Base-by-base conservation (phyloP, 2,888 invertebrate species). In the Diachrysia chrysitis region DNA sequence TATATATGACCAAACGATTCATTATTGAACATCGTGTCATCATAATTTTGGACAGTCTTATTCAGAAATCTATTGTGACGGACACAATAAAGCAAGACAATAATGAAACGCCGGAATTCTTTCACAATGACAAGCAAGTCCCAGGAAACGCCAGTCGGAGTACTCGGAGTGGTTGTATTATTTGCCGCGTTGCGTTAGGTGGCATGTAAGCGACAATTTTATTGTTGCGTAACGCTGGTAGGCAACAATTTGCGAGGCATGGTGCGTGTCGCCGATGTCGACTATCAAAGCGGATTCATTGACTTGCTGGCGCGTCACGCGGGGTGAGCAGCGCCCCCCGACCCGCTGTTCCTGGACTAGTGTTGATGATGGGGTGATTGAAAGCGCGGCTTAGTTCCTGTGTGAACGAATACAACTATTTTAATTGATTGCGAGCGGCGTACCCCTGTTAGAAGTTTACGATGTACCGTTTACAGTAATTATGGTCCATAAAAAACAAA, bases 241-340 rank as follows among this genome's bases (percentile, higher is more conserved):
- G 79, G 83, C 85, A 83, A 85, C 89, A 93, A 93, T 93, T 93
- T 92, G 93, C 90, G 89, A 83, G 73, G 88, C 93, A 91, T 82
- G 73, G 85, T 90, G 92, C 94, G 94, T 94, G 90, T 93, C 94
- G 93, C 92, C 92, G 78, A 73, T 78, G 78, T 69, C 69, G 58
- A 62, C 73, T 72, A 86, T 83, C 76, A 86, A 84, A 86, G 83
- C 84, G 81, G 82, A 63, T 80, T 82, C 84, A 85, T 82, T 85
- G 84, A 84, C 83, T 84, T 81, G 81, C 78, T 76, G 81, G 81
- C 65, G 71, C 88, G 90, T 89, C 86, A 90, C 89, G 90, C 89
- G 75, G 84, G 85, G 86, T 90, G 90, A 79, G 59, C 88, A 83
- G 73, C 69, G 66, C 57, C 53, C 59, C 56, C 68, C 72, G 71